A percentile compares a stretch with the other conserved stretches of the same genome.
phyloP scores from a whole-genome alignment of 2,113 vertebrate genomes.

The Piaya cayana region DNA sequence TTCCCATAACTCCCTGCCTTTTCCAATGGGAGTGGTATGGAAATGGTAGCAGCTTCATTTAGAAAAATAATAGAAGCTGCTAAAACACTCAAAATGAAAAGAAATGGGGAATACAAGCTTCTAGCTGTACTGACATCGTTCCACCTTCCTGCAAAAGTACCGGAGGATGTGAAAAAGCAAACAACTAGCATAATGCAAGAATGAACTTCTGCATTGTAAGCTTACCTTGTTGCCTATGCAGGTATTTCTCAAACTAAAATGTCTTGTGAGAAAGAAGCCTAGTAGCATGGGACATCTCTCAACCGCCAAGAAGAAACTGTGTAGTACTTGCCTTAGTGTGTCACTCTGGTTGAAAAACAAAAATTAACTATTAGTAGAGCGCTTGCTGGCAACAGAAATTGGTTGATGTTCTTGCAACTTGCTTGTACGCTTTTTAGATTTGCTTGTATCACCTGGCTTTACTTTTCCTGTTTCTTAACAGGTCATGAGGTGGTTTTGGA shows the following conservation, averaged over 20 bases:
- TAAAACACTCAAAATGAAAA: background rate
- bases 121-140: background rate
- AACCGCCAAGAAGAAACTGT: background rate
- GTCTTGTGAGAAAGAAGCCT: background rate
- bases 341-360: background rate
- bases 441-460: constrained; percentile 11
- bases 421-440: background rate
- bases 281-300: background rate
- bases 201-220: background rate
- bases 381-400: background rate
- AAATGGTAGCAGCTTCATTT: background rate
- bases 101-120: background rate
- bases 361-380: background rate
- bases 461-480: constrained; percentile 54
- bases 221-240: background rate
- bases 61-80: background rate
- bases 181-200: background rate
- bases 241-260: constrained; percentile 1
- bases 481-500: constrained; percentile 99
- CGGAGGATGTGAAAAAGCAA: background rate
- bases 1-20: background rate
- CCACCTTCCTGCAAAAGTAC: background rate
- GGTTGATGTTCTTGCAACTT: background rate
- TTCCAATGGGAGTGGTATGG: background rate
- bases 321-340: background rate